Conservation (phyloP, 2,113 vertebrate genomes). For the Centrocercus urophasianus region DNA sequence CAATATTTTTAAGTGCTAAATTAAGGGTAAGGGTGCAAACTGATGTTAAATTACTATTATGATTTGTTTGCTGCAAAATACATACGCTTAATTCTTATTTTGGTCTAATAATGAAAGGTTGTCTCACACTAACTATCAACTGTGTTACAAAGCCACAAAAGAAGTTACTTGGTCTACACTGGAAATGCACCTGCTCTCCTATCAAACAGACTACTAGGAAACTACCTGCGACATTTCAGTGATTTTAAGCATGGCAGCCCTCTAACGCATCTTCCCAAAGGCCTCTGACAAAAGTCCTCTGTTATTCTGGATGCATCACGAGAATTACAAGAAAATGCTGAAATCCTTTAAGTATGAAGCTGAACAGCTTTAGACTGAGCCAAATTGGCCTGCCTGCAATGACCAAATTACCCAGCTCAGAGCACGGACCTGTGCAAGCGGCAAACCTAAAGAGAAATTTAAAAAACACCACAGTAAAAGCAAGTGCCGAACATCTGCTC, state of each 20-base stretch:
- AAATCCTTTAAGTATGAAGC: rapidly evolving
- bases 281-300: not conserved
- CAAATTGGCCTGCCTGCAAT: rapidly evolving
- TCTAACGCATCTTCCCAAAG: not conserved
- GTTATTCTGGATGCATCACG: not conserved
- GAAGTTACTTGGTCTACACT: not conserved
- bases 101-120: not conserved
- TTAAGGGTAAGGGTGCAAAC: not conserved
- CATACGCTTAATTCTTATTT: not conserved
- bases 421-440: rapidly evolving
- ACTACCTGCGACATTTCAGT: rapidly evolving
- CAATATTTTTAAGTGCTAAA: not conserved
- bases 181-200: not conserved
- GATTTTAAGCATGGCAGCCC: not conserved
- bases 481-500: not conserved
- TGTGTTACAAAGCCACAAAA: not conserved
- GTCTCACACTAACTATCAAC: not conserved
- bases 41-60: not conserved
- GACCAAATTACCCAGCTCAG: rapidly evolving
- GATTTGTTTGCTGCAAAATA: not conserved
- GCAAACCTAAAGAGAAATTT: not conserved
- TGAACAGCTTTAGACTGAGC: not conserved
- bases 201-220: rapidly evolving
- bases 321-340: not conserved
- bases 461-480: not conserved